Base-by-base conservation (phyloP, 2,888 invertebrate genomes). In the Mystacides longicornis region DNA sequence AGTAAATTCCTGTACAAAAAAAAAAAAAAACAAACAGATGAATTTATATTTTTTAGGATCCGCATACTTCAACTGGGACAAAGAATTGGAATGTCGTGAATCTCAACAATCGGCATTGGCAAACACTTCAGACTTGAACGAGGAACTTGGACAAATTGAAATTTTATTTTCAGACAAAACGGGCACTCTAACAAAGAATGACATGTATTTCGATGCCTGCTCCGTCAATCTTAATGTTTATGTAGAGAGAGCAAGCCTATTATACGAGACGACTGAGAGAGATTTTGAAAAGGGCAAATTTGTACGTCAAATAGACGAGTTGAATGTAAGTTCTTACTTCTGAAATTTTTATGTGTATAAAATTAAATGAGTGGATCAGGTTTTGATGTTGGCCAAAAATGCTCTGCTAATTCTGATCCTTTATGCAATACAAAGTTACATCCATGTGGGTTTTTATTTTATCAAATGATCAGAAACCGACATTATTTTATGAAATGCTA, bases 161-260 rank as follows among this genome's bases (percentile, higher is more conserved):
- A 86, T 88, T 59, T 67, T 92, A 23, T 89, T 92, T 69, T 86
- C 87, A 0, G 92, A 92, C 68, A 92, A 92, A 68, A 92, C 92
- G 0, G 91, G 91, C 2, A 92, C 92, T 0, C 71, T 92, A 1
- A 92, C 92, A 2, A 89, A 90, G 68, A 92, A 92, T 69, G 77
- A 85, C 42, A 91, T 92, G 91, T 79, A 82, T 57, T 90, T 92
- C 66, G 81, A 86, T 57, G 78, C 86, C 51, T 90, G 89, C 64
- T 86, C 83, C 1, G 78, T 89, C 18, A 78, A 76, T 51, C 88
- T 86, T 0, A 67, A 66, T 2, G 66, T 77, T 2, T 87, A 82
- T 62, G 76, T 81, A 61, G 85, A 86, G 63, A 74, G 74, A 23
- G 78, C 80, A 1, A 78, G 78, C 9, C 70, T 72, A 33, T 69